Evolutionary conservation across 1,140 invertebrate species (phyloP), one percentile per base, ranked within the genome.

Genomic region (Drosophila repletoides): DNA sequence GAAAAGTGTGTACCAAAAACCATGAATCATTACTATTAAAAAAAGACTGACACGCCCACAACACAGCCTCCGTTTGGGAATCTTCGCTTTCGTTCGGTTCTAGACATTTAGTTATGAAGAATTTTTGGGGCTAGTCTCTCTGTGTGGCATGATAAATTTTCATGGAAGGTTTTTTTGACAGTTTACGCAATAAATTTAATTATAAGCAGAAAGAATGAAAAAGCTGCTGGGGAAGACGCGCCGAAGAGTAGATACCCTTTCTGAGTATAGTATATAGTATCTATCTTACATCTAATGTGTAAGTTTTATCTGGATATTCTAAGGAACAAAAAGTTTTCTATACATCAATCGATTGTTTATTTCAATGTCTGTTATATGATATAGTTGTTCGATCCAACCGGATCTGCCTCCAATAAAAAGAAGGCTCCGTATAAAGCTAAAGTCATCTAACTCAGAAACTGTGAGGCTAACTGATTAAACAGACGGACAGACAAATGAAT

Each of bases 181-280:
- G 79, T 84, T 83, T 72, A 70, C 61, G 79, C 71, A 84, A 79
- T 84, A 84, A 74, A 83, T 77, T 53, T 66, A 83, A 83, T 83
- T 84, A 83, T 49, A 21, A 52, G 74, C 5, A 53, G 9, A n/a
- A 43, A 12, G 2, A 33, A 48, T n/a, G n/a, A n/a, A n/a, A n/a
- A n/a, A n/a, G n/a, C n/a, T n/a, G n/a, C n/a, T n/a, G n/a, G n/a
- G n/a, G n/a, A n/a, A n/a, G n/a, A n/a, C n/a, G n/a, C n/a, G n/a
- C n/a, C n/a, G n/a, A n/a, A n/a, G n/a, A n/a, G n/a, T n/a, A n/a
- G n/a, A n/a, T n/a, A n/a, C n/a, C n/a, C n/a, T n/a, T n/a, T n/a
- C n/a, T n/a, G n/a, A n/a, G n/a, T n/a, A n/a, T n/a, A n/a, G n/a
- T n/a, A n/a, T n/a, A n/a, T n/a, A n/a, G n/a, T n/a, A n/a, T n/a